Evolutionary conservation across 1,140 invertebrate genomes (phyloP), one percentile per base, ranked within the genome.

Genomic region (Telenomus remus): DNA sequence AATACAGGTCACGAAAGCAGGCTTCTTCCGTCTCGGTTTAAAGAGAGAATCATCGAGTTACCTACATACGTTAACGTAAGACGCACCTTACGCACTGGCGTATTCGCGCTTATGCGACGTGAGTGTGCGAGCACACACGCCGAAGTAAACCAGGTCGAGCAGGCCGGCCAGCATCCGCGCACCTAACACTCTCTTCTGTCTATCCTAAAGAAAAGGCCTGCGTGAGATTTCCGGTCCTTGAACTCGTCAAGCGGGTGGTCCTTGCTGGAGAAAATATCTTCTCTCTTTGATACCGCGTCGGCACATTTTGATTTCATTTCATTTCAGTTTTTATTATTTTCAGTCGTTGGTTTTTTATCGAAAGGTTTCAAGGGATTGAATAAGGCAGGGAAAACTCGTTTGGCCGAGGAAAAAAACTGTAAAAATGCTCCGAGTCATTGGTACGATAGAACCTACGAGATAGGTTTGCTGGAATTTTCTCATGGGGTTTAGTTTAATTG

Each of bases 121-220:
- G 73, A 72, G 70, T 76, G 70, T 64, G 64, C 46, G 64, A 55
- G 61, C 57, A 76, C 56, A 79, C 74, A 65, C 55, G 73, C 42
- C 68, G 44, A 53, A 88, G 87, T 88, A 88, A 88, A 87, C 87
- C 87, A 88, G 87, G 87, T 82, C 87, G 81, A 79, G 79, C 82
- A 81, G 80, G 79, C 81, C 81, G 84, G 80, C 80, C 85, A 85
- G 82, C 84, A 86, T 86, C 83, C 81, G 81, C 80, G 80, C 77
- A 79, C 80, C 82, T 85, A 86, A 85, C 83, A 86, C 84, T 86
- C 82, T 85, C 83, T 80, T 85, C 83, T 84, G 84, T 79, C 81
- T 76, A 61, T 83, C 64, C 56, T 63, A 73, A 54, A 80, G 79
- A 82, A 84, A 85, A 82, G 78, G 75, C 68, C 57, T 60, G 56